Base-by-base conservation (phyloP, 2,888 invertebrate species). In the Tricholauxania praeusta region DNA sequence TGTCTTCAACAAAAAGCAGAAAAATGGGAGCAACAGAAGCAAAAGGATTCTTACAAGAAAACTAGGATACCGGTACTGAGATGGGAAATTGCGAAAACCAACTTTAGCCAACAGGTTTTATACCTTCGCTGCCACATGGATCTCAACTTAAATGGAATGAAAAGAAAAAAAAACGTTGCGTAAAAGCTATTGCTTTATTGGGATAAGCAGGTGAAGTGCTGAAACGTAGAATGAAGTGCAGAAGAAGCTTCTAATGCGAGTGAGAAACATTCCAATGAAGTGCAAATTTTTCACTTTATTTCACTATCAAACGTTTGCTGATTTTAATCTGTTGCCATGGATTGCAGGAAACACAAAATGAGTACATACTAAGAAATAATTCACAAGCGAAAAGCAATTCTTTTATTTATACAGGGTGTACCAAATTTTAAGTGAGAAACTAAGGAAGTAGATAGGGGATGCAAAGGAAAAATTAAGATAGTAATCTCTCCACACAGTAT, bases 251-350 rank as follows among this genome's bases (percentile, higher is more conserved):
- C 10, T 10, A 19, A 28, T 19, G 57, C 10, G 39, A 39, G 39
- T 39, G 12, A 57, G 19, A 22, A 22, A 28, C 12, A 19, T 19
- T 22, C 55, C 22, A 19, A 57, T 57, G 12, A 57, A 57, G 57
- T 57, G 28, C 12, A 28, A 57, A 57, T 8, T 57, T 57, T 57
- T 3, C 28, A 19, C 28, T 57, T 22, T 57, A 12, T 57, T 22
- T 19, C 19, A 28, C 57, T 17, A 28, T 57, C 28, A 22, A 57
- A 6, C 12, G 28, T 15, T 14, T 12, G 14, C 12, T 28, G 15
- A 57, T 28, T 57, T 57, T 57, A 22, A 57, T 57, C 28, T 57
- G 57, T 57, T 57, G 57, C 28, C 22, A 57, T 57, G 57, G 57
- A 15, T 57, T 57, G 22, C 28, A 28, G 22, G 19, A 57, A 14